phyloP scores from a whole-genome alignment of 1,140 invertebrate species.

The Zaprionus vittiger region DNA sequence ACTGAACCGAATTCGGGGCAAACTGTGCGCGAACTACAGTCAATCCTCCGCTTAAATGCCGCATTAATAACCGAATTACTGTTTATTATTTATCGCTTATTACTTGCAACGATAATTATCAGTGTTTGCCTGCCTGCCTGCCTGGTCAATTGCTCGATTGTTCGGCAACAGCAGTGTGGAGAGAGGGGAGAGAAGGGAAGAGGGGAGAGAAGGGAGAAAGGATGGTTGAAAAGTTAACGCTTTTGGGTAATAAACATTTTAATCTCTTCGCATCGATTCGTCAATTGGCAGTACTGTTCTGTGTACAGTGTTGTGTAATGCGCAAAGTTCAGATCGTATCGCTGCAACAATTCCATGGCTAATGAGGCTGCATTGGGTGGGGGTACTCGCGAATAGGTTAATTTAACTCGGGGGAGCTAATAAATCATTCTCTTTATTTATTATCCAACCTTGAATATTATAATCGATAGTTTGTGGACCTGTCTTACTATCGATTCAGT shows the following conservation, averaged over 20 bases:
- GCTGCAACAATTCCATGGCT: conserved; percentile 14
- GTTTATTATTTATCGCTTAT: conserved; percentile 70
- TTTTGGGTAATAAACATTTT: conserved; percentile 32
- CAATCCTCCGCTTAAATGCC: conserved; percentile 27
- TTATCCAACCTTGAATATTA: background rate
- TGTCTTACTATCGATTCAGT: too few species aligned
- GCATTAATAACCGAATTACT: conserved; percentile 67
- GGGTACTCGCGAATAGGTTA: background rate
- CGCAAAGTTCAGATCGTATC: conserved; percentile 33
- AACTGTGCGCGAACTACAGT: conserved; percentile 5
- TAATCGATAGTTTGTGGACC: background rate
- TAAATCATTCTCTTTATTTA: background rate
- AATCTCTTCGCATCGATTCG: conserved; percentile 29
- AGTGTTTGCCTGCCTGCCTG: conserved; percentile 3
- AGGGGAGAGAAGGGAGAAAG: background rate
- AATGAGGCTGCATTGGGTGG: conserved; percentile 14
- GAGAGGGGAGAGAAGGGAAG: background rate
- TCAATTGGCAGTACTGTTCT: conserved; percentile 13
- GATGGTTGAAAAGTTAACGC: conserved; percentile 23
- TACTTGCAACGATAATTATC: conserved; percentile 32
- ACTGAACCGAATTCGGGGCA: background rate
- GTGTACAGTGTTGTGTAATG: conserved; percentile 23
- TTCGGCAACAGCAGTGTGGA: background rate
- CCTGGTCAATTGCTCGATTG: too few species aligned
- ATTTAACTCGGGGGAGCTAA: background rate